Percentiles rank a stretch among this genome's conserved stretches.
Conservation (phyloP, 2,113 vertebrate species). For the Xenopus borealis region DNA sequence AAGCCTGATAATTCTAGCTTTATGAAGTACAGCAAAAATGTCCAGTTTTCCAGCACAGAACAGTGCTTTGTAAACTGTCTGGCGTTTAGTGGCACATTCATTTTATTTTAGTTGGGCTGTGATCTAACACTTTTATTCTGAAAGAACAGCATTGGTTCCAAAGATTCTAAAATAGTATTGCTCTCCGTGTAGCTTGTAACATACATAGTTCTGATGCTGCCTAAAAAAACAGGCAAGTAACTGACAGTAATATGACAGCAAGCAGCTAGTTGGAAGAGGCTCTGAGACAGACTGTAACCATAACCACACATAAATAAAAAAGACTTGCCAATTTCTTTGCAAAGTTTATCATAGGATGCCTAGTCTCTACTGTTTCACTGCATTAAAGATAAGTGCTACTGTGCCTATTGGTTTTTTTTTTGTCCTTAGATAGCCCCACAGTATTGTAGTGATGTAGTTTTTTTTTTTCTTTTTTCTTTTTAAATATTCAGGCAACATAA, state of each 20-base stretch:
- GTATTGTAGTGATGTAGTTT: too few species aligned
- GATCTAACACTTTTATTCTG: background rate
- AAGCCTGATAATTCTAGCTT: background rate
- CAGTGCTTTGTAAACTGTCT: background rate
- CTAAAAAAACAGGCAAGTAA: slow-evolving; percentile 9
- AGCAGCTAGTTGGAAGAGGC: background rate
- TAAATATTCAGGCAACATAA: too few species aligned
- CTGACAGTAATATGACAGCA: slow-evolving; percentile 6
- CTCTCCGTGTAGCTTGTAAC: background rate
- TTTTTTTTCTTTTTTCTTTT: too few species aligned
- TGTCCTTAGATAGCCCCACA: too few species aligned
- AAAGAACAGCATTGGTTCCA: slow-evolving; percentile 6
- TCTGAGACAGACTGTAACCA: background rate
- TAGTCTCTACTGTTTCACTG: background rate
- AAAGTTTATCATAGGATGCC: background rate
- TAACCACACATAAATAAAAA: background rate
- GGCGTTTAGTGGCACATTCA: background rate
- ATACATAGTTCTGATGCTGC: slow-evolving; percentile 1
- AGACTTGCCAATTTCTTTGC: background rate
- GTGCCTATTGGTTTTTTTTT: too few species aligned
- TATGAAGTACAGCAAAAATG: background rate
- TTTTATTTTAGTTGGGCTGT: background rate
- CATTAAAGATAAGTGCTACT: too few species aligned
- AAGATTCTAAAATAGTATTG: background rate
- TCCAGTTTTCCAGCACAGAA: background rate